Percentiles rank a stretch among this genome's conserved stretches.
Evolutionary conservation across 2,797 vertebrate genomes (phyloP).

Genomic region (Aplochiton taeniatus): DNA sequence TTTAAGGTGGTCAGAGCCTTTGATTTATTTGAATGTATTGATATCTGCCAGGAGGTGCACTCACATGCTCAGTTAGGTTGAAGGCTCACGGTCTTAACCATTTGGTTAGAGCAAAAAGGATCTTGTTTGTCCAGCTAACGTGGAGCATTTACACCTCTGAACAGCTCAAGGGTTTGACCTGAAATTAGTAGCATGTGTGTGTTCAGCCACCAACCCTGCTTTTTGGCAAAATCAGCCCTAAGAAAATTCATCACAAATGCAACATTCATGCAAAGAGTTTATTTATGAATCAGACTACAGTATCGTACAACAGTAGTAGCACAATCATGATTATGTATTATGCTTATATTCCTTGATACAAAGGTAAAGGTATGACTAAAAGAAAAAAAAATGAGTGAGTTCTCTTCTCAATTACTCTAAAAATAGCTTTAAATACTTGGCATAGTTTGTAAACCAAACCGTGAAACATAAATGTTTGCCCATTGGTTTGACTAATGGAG

Average conservation of each 20-base stretch:
- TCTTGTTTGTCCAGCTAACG: too few species aligned
- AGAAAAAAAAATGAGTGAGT: conserved; percentile 66
- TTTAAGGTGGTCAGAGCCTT: too few species aligned
- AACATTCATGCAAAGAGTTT: conserved; percentile 80
- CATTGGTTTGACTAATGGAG: conserved; percentile 67
- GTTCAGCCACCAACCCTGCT: too few species aligned
- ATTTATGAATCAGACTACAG: conserved; percentile 80
- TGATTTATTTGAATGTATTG: too few species aligned
- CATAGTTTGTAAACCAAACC: conserved; percentile 78
- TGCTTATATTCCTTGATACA: conserved; percentile 77
- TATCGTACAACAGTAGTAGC: conserved; percentile 79
- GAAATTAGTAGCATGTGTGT: too few species aligned
- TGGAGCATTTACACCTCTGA: too few species aligned
- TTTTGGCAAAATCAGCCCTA: too few species aligned
- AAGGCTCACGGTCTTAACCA: too few species aligned
- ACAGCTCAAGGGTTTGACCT: too few species aligned
- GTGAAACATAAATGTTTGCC: conserved; percentile 73
- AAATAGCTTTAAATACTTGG: conserved; percentile 83
- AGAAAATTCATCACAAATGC: conserved; percentile 55
- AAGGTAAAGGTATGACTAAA: conserved; percentile 76
- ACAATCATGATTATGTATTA: conserved; percentile 78
- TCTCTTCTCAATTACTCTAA: conserved; percentile 74
- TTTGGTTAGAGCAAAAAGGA: too few species aligned
- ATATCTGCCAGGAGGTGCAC: too few species aligned
- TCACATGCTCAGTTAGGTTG: too few species aligned